Percentiles rank a stretch among this genome's conserved stretches.
These are phyloP conservation scores for Drosophila kanekoi DNA, from an alignment of 2,888 invertebrate genomes.

Conservation along the genomic window DNA sequence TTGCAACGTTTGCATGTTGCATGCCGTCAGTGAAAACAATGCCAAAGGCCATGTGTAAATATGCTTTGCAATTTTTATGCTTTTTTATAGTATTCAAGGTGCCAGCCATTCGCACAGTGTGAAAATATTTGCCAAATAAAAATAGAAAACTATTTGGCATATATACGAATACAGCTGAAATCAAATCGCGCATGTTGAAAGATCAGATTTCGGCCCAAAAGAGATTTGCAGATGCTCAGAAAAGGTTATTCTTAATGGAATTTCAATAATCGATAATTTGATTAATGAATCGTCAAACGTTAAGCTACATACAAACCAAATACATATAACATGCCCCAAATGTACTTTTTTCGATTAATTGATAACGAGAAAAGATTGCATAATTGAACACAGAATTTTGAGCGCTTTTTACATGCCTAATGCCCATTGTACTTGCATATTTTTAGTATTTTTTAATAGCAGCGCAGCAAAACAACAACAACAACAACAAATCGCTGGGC, in stretches of 20 bases:
- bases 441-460: slow-evolving; percentile 44
- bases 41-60: slow-evolving; percentile 78
- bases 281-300: too few species aligned
- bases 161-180: background rate
- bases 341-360: background rate
- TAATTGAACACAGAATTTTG: background rate
- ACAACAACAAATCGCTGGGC: slow-evolving; percentile 24
- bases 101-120: slow-evolving; percentile 51
- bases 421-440: slow-evolving; percentile 27
- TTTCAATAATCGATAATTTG: too few species aligned
- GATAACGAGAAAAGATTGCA: background rate
- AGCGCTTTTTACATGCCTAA: background rate
- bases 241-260: too few species aligned
- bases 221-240: too few species aligned
- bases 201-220: too few species aligned
- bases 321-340: too few species aligned
- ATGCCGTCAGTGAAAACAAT: slow-evolving; percentile 69
- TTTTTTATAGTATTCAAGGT: slow-evolving; percentile 31
- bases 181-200: too few species aligned
- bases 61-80: slow-evolving; percentile 60
- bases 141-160: background rate
- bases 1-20: slow-evolving; percentile 46
- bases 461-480: slow-evolving; percentile 19
- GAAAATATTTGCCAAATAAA: slow-evolving; percentile 33
- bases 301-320: too few species aligned